phyloP scores from a whole-genome alignment of 2,797 vertebrate genomes.

The Chrosomus eos region DNA sequence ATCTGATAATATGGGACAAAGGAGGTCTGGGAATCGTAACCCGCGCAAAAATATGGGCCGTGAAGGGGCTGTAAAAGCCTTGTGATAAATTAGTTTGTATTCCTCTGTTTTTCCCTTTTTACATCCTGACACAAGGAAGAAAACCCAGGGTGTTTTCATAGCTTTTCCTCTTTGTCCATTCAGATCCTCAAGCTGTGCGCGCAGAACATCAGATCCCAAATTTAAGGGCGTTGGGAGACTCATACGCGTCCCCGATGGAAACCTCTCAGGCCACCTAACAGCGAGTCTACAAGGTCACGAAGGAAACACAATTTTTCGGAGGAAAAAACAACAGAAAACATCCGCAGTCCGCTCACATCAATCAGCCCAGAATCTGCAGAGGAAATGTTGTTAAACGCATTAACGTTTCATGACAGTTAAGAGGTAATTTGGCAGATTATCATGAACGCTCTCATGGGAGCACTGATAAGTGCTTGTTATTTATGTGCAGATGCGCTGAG shows the following conservation, averaged over 20 bases:
- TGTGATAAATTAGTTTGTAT: constrained; percentile 89
- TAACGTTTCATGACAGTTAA: constrained; percentile 61
- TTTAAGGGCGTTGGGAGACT: constrained; percentile 86
- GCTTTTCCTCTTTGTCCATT: constrained; percentile 93
- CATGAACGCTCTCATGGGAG: constrained; percentile 14
- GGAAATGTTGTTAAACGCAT: constrained; percentile 71
- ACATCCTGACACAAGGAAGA: constrained; percentile 87
- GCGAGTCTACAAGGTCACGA: constrained; percentile 78
- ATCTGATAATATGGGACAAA: constrained; percentile 64
- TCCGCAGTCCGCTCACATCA: constrained; percentile 79
- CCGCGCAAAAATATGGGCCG: constrained; percentile 75
- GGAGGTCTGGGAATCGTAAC: constrained; percentile 70
- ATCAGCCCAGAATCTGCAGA: constrained; percentile 83
- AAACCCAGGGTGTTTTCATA: constrained; percentile 94
- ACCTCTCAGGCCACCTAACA: constrained; percentile 80
- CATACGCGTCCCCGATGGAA: constrained; percentile 85
- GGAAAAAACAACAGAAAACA: constrained; percentile 61
- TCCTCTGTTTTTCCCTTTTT: constrained; percentile 80
- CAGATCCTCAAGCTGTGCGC: constrained; percentile 85
- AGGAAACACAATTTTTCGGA: constrained; percentile 83
- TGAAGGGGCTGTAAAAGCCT: constrained; percentile 82
- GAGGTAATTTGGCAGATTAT: constrained; percentile 17
- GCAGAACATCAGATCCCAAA: constrained; percentile 85
- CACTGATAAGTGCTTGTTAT: constrained; percentile 25
- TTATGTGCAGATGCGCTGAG: constrained; percentile 53